Evolutionary conservation across 2,888 invertebrate species (phyloP), one percentile per base, ranked within the genome.

Genomic region (Clostera curtula): DNA sequence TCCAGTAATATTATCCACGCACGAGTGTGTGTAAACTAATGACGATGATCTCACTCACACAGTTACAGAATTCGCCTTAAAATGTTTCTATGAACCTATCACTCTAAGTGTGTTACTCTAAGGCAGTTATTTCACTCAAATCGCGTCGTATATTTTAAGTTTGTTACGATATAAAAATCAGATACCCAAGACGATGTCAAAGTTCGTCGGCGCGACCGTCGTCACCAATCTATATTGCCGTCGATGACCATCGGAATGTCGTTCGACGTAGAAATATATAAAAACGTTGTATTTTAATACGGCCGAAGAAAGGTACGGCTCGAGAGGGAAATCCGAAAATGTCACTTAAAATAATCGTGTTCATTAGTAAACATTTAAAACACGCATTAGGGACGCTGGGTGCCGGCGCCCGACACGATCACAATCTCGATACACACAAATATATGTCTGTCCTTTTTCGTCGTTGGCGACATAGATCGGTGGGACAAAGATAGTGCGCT

Each of bases 291-390:
- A 36, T 49, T 46, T 46, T 43, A 49, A 49, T 41, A 49, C 33
- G 33, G 23, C 29, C 20, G 21, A 17, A 14, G 19, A 23, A 14
- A 8, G 15, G 10, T 15, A 49, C 49, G 43, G 43, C 36, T 42
- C 43, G 40, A 7, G 40, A 46, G 68, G 73, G 67, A 77, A 79
- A 80, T 75, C 70, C 65, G 60, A 71, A 79, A 77, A 76, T 74
- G 79, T 79, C 80, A 76, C 76, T 74, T 80, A 72, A 77, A 80
- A 77, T 82, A 80, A 82, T 80, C 74, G 73, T 77, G 73, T 72
- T 80, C 79, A 79, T 83, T 83, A 82, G 77, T 79, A 76, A 75
- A 77, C 79, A 80, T 82, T 80, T 76, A 74, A 80, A 70, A 74
- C 76, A 70, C 69, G 75, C 77, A 79, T 80, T 80, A 79, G 71